These are phyloP conservation scores for Microtus ochrogaster DNA, from an alignment of 2,113 vertebrate genomes.

Conservation along the genomic window DNA sequence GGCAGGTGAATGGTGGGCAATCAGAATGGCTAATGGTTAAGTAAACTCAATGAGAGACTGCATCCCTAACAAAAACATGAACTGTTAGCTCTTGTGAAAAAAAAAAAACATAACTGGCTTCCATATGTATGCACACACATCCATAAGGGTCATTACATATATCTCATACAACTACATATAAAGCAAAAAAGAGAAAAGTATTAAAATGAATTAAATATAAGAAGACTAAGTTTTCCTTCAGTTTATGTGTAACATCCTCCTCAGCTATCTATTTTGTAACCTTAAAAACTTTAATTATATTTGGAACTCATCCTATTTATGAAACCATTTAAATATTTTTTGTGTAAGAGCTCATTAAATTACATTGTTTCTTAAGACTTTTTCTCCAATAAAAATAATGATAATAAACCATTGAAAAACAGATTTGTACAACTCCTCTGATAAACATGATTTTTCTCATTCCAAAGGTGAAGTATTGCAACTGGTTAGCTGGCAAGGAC, in stretches of 20 bases:
- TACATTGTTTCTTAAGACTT: not conserved
- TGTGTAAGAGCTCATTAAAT: conserved; percentile 14
- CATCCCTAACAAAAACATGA: too few relatives aligned
- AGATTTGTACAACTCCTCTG: conserved; percentile 15
- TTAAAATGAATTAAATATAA: not conserved
- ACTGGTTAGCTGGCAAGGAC: not conserved
- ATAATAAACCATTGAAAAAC: not conserved
- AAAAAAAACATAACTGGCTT: not conserved
- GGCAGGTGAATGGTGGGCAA: not conserved
- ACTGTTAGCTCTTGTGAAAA: too few relatives aligned
- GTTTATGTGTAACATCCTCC: not conserved
- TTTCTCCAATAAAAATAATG: conserved; percentile 18
- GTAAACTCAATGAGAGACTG: too few relatives aligned
- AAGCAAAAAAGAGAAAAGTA: rapidly evolving
- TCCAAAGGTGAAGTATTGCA: not conserved
- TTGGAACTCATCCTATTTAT: not conserved
- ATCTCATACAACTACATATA: not conserved
- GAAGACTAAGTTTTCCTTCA: not conserved
- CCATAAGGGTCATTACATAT: too few relatives aligned
- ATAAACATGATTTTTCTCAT: conserved; percentile 62
- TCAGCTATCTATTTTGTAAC: not conserved
- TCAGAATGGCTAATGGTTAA: not conserved
- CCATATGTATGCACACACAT: not conserved
- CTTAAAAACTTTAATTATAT: not conserved
- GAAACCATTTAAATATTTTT: conserved; percentile 32